Conservation (phyloP, 2,888 invertebrate genomes). For the Mimachlamys varia region DNA sequence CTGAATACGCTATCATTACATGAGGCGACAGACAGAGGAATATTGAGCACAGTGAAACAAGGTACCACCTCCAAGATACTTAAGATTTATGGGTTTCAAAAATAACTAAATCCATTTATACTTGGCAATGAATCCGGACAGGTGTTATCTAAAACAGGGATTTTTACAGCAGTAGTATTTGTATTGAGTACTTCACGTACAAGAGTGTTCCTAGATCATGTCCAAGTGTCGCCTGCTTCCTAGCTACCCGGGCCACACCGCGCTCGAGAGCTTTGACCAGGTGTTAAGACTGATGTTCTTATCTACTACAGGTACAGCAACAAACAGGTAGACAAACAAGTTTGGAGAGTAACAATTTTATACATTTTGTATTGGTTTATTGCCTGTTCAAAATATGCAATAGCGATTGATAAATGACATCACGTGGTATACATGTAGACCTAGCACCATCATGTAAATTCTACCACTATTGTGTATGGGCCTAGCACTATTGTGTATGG, state of each 20-base stretch:
- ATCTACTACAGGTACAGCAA: not conserved
- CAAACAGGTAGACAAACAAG: not conserved
- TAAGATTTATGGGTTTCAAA: not conserved
- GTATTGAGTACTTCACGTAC: not conserved
- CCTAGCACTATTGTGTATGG: too few relatives aligned
- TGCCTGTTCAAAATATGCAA: not conserved
- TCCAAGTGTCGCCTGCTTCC: not conserved
- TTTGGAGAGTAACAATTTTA: not conserved
- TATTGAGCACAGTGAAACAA: conserved; percentile 4
- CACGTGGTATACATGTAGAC: not conserved
- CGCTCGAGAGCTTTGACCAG: conserved; percentile 9
- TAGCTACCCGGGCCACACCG: not conserved
- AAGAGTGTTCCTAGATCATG: not conserved
- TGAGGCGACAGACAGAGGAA: not conserved
- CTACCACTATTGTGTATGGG: too few relatives aligned
- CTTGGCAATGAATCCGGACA: not conserved
- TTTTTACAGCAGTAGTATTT: not conserved
- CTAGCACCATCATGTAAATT: too few relatives aligned
- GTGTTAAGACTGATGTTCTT: not conserved
- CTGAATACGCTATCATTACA: not conserved
- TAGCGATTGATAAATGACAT: not conserved
- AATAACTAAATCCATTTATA: not conserved
- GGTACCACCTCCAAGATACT: not conserved
- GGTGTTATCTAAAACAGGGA: not conserved
- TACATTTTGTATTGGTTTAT: not conserved